phyloP scores from a whole-genome alignment of 2,797 vertebrate species.

The Sebastes taczanowskii region DNA sequence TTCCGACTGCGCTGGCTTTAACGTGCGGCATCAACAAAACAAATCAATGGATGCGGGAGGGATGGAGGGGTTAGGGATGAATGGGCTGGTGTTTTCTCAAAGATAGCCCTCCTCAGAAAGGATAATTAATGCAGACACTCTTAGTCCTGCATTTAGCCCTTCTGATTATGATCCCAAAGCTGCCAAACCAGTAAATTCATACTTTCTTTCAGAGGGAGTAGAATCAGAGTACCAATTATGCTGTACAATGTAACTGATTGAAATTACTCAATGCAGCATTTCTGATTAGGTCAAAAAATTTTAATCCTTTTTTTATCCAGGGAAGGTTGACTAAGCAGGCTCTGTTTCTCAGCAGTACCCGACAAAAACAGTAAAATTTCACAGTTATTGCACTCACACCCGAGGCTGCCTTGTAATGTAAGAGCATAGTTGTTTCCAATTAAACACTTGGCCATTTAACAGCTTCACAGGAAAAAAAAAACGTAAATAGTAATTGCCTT shows the following conservation, averaged over 20 bases:
- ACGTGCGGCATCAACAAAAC: constrained; percentile 40
- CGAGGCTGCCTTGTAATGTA: background rate
- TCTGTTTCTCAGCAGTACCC: background rate
- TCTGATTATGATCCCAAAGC: constrained; percentile 14
- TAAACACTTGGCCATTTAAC: background rate
- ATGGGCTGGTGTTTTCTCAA: constrained; percentile 12
- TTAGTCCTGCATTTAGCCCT: constrained; percentile 13
- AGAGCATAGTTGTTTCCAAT: background rate
- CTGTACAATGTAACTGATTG: constrained; percentile 5
- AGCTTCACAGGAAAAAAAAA: background rate
- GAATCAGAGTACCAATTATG: constrained; percentile 2
- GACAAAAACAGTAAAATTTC: background rate
- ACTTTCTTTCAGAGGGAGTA: background rate
- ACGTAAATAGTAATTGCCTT: background rate
- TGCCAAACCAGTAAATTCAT: constrained; percentile 6
- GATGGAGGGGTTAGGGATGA: background rate
- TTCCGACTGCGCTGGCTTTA: constrained; percentile 26
- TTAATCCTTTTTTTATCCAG: background rate
- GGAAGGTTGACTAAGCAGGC: background rate
- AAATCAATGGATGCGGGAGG: constrained; percentile 11
- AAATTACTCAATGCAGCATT: constrained; percentile 8
- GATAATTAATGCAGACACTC: constrained; percentile 31
- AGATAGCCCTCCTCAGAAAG: constrained; percentile 14
- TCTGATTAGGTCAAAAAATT: background rate
- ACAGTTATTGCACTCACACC: background rate